Evolutionary conservation across 1,140 invertebrate genomes (phyloP).

Genomic region (Elymnias hypermnestra): DNA sequence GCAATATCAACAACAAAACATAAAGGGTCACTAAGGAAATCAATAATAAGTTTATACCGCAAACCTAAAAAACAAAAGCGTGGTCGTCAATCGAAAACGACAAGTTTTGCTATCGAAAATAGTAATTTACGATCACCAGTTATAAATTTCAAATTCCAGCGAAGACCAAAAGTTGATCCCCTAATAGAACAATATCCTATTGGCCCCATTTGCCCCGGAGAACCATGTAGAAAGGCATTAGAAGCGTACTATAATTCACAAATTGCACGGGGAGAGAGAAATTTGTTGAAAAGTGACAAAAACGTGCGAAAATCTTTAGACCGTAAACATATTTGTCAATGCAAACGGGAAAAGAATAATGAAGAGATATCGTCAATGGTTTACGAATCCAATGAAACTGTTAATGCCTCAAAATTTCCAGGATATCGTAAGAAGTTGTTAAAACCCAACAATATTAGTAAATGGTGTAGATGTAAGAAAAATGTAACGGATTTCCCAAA

Average conservation of each 20-base stretch:
- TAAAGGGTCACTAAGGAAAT: slow-evolving; percentile 10
- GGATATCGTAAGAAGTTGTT: no score
- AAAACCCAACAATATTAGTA: no score
- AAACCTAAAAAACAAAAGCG: slow-evolving; percentile 7
- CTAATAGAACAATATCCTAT: neutral
- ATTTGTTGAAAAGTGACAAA: no score
- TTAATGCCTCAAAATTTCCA: no score
- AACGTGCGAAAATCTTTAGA: no score
- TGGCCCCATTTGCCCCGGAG: slow-evolving; percentile 1
- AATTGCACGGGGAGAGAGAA: no score
- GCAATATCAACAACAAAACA: neutral
- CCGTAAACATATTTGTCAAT: neutral
- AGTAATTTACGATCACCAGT: neutral
- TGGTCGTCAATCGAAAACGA: neutral
- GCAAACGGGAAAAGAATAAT: neutral
- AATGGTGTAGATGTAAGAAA: no score
- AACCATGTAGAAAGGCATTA: neutral
- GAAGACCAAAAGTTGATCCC: neutral
- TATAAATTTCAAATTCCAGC: slow-evolving; percentile 1
- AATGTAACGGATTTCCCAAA: no score
- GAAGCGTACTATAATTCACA: no score
- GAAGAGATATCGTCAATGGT: neutral
- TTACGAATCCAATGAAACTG: neutral
- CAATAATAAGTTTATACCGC: slow-evolving; percentile 10
- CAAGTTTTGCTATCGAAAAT: neutral